Evolutionary conservation across 2,888 invertebrate species (phyloP).

Genomic region (Augiades crinisus): DNA sequence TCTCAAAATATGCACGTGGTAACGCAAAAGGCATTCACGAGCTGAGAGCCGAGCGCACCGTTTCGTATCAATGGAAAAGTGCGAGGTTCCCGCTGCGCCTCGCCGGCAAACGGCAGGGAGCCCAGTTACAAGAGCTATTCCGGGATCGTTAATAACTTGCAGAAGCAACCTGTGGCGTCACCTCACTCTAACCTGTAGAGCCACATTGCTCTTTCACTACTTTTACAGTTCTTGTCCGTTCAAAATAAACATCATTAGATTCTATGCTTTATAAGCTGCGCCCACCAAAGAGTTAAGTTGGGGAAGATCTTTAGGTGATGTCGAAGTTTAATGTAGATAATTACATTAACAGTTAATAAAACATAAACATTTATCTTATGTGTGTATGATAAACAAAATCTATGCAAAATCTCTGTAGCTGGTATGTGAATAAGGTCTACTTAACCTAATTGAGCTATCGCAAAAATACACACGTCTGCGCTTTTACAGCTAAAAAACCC

Average conservation of each 20-base stretch:
- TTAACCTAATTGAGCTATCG: no score
- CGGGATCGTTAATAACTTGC: constrained; percentile 53
- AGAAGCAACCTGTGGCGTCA: constrained; percentile 57
- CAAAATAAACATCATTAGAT: constrained; percentile 10
- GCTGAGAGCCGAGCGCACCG: constrained; percentile 3
- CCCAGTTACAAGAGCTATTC: constrained; percentile 39
- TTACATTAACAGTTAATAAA: no score
- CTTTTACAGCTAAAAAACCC: no score
- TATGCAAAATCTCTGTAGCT: no score
- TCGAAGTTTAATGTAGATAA: not conserved
- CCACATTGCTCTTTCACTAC: not conserved
- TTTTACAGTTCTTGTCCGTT: constrained; percentile 3
- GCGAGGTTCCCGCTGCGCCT: constrained; percentile 15
- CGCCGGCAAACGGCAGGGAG: constrained; percentile 20
- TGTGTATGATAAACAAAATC: no score
- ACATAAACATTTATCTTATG: no score
- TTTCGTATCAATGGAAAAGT: constrained; percentile 26
- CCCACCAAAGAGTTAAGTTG: not conserved
- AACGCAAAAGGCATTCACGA: constrained; percentile 4
- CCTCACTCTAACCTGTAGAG: constrained; percentile 50
- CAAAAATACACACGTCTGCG: no score
- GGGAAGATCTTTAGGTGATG: no score
- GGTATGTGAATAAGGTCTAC: no score
- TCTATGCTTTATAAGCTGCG: not conserved
- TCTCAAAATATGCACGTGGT: not conserved